A percentile compares a stretch with the other conserved stretches of the same genome.
Evolutionary conservation across 2,888 invertebrate genomes (phyloP).

Genomic region (Panzeria rudis): DNA sequence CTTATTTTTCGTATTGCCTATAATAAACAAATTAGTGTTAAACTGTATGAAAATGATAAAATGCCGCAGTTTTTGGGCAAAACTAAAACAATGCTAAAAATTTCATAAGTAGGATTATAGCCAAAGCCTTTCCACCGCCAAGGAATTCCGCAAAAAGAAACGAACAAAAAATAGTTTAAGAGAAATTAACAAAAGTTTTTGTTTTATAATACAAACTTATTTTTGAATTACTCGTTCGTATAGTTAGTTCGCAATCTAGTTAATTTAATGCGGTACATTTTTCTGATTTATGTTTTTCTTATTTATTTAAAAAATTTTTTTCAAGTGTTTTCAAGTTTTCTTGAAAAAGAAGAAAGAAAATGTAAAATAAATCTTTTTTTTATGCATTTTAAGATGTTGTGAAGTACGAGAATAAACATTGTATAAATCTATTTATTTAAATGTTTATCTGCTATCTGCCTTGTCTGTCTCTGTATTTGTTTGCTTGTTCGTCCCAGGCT

Average conservation of each 20-base stretch:
- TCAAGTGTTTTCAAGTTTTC: constrained; percentile 17
- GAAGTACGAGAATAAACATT: constrained; percentile 18
- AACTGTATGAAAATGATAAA: constrained; percentile 43
- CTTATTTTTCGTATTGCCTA: not conserved
- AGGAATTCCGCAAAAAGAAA: not conserved
- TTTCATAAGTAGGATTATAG: constrained; percentile 50
- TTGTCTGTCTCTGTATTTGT: no score
- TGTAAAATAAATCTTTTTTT: constrained; percentile 48
- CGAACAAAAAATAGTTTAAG: not conserved
- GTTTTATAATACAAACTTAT: not conserved
- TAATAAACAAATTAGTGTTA: not conserved
- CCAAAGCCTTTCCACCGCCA: not conserved
- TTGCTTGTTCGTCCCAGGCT: not conserved
- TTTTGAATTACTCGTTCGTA: not conserved
- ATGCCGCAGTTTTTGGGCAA: constrained; percentile 20
- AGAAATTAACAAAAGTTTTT: constrained; percentile 10
- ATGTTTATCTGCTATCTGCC: not conserved
- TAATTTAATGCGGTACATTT: constrained; percentile 39
- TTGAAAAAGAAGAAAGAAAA: constrained; percentile 11
- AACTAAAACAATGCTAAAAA: no score
- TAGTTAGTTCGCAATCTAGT: constrained; percentile 6
- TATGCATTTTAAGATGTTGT: constrained; percentile 32
- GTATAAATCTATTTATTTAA: constrained; percentile 28
- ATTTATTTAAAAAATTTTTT: not conserved
- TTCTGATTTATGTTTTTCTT: constrained; percentile 14